These are phyloP conservation scores for Rutpela maculata DNA, from an alignment of 2,888 invertebrate species.

Conservation along the genomic window DNA sequence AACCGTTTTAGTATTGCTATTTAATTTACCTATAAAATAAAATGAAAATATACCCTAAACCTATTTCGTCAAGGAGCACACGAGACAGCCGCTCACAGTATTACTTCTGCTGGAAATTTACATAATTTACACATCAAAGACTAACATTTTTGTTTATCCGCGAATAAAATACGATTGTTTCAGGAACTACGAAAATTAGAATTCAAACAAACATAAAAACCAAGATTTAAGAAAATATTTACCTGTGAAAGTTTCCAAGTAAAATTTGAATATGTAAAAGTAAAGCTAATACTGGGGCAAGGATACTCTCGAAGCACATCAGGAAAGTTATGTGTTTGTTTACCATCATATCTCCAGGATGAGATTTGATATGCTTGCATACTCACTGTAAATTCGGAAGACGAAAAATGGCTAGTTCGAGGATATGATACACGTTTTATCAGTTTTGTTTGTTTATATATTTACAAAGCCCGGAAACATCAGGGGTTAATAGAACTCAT, in stretches of 20 bases:
- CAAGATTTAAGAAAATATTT: background rate
- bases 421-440: background rate
- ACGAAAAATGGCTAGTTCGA: background rate
- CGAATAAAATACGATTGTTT: no score
- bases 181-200: no score
- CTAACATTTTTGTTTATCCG: no score
- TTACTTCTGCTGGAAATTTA: no score
- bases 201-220: background rate
- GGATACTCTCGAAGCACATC: background rate
- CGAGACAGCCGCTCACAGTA: no score
- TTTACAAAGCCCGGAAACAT: background rate
- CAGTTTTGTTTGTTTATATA: slow-evolving; percentile 7
- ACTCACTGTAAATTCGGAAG: background rate
- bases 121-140: no score
- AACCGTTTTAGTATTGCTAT: no score
- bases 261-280: background rate
- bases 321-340: slow-evolving; percentile 1
- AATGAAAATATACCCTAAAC: no score
- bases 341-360: background rate
- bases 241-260: background rate
- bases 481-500: background rate
- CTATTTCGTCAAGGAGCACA: no score
- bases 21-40: no score
- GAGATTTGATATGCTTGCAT: slow-evolving; percentile 4
- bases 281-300: background rate